Conservation (phyloP, 2,888 invertebrate species). For the Nemurella pictetii region DNA sequence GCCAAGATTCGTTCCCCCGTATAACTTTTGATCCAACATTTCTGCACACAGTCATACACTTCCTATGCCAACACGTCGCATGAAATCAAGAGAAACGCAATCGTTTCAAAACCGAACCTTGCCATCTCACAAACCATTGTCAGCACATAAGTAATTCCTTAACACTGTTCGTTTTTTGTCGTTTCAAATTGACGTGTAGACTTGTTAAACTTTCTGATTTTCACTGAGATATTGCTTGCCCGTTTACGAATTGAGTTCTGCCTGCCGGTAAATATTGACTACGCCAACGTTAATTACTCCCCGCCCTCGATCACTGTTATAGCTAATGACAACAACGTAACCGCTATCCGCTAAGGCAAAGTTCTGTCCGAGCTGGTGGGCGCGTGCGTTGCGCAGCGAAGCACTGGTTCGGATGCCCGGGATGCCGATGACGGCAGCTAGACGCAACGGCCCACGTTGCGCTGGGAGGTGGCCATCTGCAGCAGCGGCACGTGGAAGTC, state of each 20-base stretch:
- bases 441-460: conserved; percentile 41
- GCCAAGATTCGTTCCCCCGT: not conserved
- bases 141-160: not conserved
- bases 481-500: conserved; percentile 69
- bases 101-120: not conserved
- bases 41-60: not conserved
- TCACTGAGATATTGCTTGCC: conserved; percentile 13
- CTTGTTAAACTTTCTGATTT: not conserved
- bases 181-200: conserved; percentile 17
- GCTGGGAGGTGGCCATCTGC: conserved; percentile 66
- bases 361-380: too few relatives aligned
- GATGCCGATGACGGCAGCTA: conserved; percentile 16
- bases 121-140: not conserved
- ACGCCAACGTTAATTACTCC: not conserved
- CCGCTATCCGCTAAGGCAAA: conserved; percentile 21
- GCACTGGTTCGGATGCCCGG: too few relatives aligned
- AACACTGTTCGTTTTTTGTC: not conserved
- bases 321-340: conserved; percentile 13
- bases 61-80: not conserved
- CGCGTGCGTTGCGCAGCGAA: too few relatives aligned
- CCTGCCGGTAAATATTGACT: conserved; percentile 11
- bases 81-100: not conserved
- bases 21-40: not conserved
- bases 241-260: conserved; percentile 15
- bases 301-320: not conserved